Base-by-base conservation (phyloP, 30 jellyfish, hydroid and myxozoan species). In the Cassiopea xamachana region DNA sequence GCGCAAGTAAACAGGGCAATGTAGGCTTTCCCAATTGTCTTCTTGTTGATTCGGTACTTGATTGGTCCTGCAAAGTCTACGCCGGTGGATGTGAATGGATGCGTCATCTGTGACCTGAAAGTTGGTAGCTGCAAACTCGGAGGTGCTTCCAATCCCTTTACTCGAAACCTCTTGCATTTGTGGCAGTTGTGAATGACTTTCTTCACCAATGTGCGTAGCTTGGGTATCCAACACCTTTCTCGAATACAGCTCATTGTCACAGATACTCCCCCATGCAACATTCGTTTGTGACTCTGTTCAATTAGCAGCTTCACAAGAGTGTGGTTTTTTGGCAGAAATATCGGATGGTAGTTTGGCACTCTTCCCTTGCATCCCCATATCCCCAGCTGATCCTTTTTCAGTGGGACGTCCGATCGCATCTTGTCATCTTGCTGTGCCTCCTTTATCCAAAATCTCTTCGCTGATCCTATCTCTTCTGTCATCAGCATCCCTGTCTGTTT, bases 191-290 rank as follows among this genome's bases (percentile, higher is more conserved):
- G 49, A 44, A 5, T 44, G 7, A 70, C 7, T 27, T 70, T 70
- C n/a, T 16, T 70, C 79, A 70, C 79, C 69, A 58, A 58, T 58
- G 69, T 58, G 69, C 69, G 69, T 7, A 72, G 15, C 43, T 84
- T 84, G 46, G 79, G 92, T 86, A 86, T 76, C 94, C 91, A 74
- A 69, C 46, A 84, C 39, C 81, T 43, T 80, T 73, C 92, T 60
- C 92, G 48, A 14, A 74, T 73, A 55, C 75, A 8, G 60, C 92
- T 51, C 92, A 87, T 87, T 75, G 92, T 87, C 9, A 51, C 72
- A 15, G 91, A 72, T 2, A 87, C 94, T 78, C 94, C 90, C 90
- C 92, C 93, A 69, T 87, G 94, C 49, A 78, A 12, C 48, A 46
- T 55, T 60, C 73, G 61, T 50, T 76, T 62, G 79, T 89, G 97